Percentiles rank a stretch among this genome's conserved stretches.
Conservation (phyloP, 2,888 invertebrate species). For the Diarsia brunnea region DNA sequence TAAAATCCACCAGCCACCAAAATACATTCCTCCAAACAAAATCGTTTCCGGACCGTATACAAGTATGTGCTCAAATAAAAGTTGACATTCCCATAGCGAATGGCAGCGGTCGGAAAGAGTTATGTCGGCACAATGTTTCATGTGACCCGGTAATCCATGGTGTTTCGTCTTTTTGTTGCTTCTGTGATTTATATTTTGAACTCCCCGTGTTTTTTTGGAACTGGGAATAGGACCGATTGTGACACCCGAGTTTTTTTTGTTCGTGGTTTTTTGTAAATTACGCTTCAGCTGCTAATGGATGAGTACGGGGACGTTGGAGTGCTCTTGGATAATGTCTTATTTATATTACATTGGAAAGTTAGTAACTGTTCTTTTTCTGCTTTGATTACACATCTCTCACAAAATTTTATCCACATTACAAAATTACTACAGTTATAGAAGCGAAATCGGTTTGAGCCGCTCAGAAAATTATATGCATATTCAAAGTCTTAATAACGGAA, state of each 20-base stretch:
- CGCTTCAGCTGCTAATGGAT: slow-evolving; percentile 1
- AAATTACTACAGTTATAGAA: too few relatives aligned
- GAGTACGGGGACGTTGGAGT: background rate
- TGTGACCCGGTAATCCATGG: slow-evolving; percentile 65
- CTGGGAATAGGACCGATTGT: slow-evolving; percentile 13
- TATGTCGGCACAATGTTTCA: slow-evolving; percentile 70
- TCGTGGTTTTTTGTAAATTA: slow-evolving; percentile 3
- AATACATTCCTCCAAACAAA: slow-evolving; percentile 47
- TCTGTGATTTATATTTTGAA: slow-evolving; percentile 58
- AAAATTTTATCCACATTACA: too few relatives aligned
- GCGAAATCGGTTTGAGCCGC: too few relatives aligned
- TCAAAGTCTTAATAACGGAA: too few relatives aligned
- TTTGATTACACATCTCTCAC: too few relatives aligned
- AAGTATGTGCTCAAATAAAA: slow-evolving; percentile 68
- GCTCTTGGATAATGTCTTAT: background rate
- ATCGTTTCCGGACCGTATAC: slow-evolving; percentile 49
- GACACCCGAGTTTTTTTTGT: background rate
- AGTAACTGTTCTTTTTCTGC: too few relatives aligned
- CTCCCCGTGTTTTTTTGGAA: slow-evolving; percentile 23
- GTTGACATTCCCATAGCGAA: slow-evolving; percentile 69
- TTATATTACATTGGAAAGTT: background rate
- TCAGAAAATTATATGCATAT: too few relatives aligned
- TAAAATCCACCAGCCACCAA: slow-evolving; percentile 46
- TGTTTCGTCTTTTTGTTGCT: slow-evolving; percentile 65
- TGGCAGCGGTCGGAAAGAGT: slow-evolving; percentile 64